These are phyloP conservation scores for Channa striata DNA, from an alignment of 2,797 vertebrate species.

Conservation along the genomic window DNA sequence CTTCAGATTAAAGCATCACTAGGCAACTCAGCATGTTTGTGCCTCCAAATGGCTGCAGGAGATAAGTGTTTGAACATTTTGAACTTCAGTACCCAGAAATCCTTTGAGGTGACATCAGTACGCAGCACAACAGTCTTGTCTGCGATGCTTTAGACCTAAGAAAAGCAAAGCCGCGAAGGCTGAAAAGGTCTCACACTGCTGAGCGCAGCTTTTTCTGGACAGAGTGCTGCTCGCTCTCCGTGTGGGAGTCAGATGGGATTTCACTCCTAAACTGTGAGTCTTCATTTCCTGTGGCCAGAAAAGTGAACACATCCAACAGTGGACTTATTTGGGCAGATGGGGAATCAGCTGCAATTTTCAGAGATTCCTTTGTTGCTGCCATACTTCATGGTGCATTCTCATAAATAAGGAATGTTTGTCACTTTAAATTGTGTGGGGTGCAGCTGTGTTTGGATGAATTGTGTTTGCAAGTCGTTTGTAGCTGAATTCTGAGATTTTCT, in stretches of 20 bases:
- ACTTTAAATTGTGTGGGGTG: neutral
- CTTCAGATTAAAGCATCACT: conserved; percentile 27
- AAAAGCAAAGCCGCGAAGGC: conserved; percentile 26
- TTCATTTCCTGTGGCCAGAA: conserved; percentile 34
- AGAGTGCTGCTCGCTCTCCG: conserved; percentile 21
- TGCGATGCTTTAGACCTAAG: conserved; percentile 16
- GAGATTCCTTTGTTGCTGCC: conserved; percentile 1
- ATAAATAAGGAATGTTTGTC: neutral
- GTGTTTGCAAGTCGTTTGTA: conserved; percentile 5
- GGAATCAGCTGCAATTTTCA: conserved; percentile 3
- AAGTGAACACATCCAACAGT: conserved; percentile 10
- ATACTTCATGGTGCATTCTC: neutral
- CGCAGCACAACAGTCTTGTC: conserved; percentile 3
- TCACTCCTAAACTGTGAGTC: conserved; percentile 27
- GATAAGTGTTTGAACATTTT: conserved; percentile 48
- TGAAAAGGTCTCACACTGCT: conserved; percentile 37
- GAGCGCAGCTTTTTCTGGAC: conserved; percentile 38
- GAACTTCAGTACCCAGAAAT: conserved; percentile 41
- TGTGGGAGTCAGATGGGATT: conserved; percentile 26
- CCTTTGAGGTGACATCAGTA: conserved; percentile 53
- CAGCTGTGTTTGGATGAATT: neutral
- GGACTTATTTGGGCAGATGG: neutral
- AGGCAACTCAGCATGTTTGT: conserved; percentile 32
- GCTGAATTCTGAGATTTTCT: conserved; percentile 6
- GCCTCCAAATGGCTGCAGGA: conserved; percentile 35